Evolutionary conservation across 2,888 invertebrate species (phyloP).

Genomic region (Ypsolopha scabrella): DNA sequence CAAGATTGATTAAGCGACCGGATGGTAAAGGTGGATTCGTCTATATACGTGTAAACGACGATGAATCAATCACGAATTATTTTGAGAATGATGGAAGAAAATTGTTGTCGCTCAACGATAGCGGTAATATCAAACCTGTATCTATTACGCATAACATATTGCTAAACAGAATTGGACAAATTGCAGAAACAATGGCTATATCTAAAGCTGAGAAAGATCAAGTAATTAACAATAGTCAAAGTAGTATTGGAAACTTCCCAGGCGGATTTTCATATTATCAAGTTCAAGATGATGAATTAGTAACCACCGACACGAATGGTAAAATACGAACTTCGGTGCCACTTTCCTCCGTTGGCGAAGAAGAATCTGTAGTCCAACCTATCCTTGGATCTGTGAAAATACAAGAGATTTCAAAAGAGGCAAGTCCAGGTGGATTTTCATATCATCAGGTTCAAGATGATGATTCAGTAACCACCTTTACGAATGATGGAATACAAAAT

Average conservation of each 20-base stretch:
- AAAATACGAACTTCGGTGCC: too few species aligned
- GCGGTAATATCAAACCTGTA: too few species aligned
- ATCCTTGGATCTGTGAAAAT: conserved; percentile 12
- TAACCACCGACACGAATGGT: too few species aligned
- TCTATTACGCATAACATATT: too few species aligned
- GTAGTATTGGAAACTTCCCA: conserved; percentile 8
- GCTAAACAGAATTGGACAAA: background rate
- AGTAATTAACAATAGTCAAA: too few species aligned
- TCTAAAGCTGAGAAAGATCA: background rate
- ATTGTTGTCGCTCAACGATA: too few species aligned
- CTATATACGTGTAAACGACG: background rate
- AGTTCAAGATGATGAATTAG: too few species aligned
- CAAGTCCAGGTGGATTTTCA: conserved; percentile 5
- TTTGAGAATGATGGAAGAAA: background rate
- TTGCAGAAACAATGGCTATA: background rate
- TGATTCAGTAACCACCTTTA: conserved; percentile 18
- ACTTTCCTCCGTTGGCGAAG: too few species aligned
- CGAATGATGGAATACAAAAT: conserved; percentile 4
- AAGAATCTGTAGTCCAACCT: too few species aligned
- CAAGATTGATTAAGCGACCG: background rate
- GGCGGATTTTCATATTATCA: too few species aligned
- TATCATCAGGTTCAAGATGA: conserved; percentile 18
- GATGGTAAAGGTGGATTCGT: background rate
- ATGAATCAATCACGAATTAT: background rate
- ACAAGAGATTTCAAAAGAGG: conserved; percentile 18